Evolutionary conservation across 2,888 invertebrate genomes (phyloP), one percentile per base, ranked within the genome.

Genomic region (Chirona hameri): DNA sequence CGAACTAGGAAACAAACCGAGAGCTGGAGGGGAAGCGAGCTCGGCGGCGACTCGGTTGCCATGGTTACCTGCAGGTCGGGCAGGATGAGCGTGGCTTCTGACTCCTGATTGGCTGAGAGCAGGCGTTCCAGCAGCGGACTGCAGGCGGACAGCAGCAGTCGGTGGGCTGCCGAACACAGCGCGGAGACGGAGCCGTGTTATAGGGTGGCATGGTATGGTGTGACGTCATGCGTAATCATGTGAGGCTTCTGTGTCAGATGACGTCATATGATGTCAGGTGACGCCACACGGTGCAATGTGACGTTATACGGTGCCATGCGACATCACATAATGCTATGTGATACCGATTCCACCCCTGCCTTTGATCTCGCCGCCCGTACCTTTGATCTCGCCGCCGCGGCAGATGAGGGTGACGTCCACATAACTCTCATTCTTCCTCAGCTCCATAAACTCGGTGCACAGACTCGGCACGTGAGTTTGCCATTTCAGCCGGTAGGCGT

Each of bases 1-100:
- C 39, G 4, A 39, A 39, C 39, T 39, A 39, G 39, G 39, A 39
- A 39, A 39, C 7, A 39, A 39, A 39, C 39, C 39, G 39, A 39
- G 39, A 39, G 4, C 39, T 39, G 39, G 7, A 39, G 39, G 7
- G 39, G 39, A 39, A 39, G 39, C n/a, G 10, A 60, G 60, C 24
- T 60, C n/a, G n/a, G 55, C 15, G 55, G 14, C 55, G 21, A 24
- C 39, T 60, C 29, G 27, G 21, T 72, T 72, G 15, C 29, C 29
- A 31, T 72, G 72, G 39, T 76, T 76, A 76, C 76, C 39, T 39
- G 76, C 10, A 76, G 39, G 76, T 76, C 76, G 46, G 76, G 76
- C 39, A 76, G 76, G 46, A 76, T 76, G 24, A 76, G 76, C 76
- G 76, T 76, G 18, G 76, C 76, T 27, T 76, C 76, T 27, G 76